Percentiles rank a stretch among this genome's conserved stretches.
Conservation (phyloP, 1,140 invertebrate species). For the Potamilus streckersoni region DNA sequence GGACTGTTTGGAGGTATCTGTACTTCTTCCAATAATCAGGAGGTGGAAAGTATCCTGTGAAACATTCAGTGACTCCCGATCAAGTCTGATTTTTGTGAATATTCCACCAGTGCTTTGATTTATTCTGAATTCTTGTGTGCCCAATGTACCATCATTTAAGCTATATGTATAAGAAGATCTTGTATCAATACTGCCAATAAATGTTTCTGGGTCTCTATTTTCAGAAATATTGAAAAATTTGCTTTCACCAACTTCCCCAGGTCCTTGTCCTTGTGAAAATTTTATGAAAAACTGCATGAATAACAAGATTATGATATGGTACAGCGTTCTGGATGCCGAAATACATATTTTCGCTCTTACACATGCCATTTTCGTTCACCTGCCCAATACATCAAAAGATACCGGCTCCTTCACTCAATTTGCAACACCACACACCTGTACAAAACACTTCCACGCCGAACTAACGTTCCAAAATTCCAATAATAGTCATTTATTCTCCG, state of each 20-base stretch:
- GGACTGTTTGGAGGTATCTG: conserved; percentile 10
- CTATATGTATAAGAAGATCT: conserved; percentile 10
- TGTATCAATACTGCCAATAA: conserved; percentile 15
- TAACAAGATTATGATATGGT: background rate
- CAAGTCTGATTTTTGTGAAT: conserved; percentile 23
- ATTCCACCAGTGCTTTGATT: conserved; percentile 18
- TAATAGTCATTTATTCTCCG: too few species aligned
- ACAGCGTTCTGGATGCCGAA: too few species aligned
- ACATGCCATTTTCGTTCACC: too few species aligned
- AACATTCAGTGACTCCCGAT: conserved; percentile 25
- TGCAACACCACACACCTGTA: too few species aligned
- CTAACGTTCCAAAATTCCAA: too few species aligned
- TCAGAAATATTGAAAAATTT: conserved; percentile 23
- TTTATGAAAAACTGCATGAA: conserved; percentile 26
- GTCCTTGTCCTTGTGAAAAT: conserved; percentile 33
- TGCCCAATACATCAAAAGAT: too few species aligned
- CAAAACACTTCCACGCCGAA: too few species aligned
- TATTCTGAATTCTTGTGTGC: conserved; percentile 16
- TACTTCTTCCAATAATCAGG: conserved; percentile 32
- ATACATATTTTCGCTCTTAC: too few species aligned
- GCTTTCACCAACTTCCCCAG: background rate
- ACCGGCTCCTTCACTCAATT: too few species aligned
- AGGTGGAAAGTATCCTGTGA: conserved; percentile 34
- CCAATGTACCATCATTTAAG: conserved; percentile 8
- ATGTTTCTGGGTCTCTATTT: conserved; percentile 16